These are phyloP conservation scores for Athrips mouffetella DNA, from an alignment of 2,888 invertebrate genomes.

Conservation along the genomic window DNA sequence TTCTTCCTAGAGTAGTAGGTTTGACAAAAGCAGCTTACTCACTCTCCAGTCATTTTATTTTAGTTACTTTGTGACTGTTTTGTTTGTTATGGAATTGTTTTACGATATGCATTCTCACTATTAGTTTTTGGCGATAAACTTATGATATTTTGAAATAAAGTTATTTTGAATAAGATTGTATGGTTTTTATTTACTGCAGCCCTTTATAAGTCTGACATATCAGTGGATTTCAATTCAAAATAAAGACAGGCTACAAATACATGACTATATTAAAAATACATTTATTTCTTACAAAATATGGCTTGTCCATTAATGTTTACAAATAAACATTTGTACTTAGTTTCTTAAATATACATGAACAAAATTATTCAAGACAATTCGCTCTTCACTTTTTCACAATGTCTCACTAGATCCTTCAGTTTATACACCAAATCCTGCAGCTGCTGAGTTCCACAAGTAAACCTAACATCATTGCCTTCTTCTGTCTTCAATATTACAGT, in stretches of 20 bases:
- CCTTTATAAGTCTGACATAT: no score
- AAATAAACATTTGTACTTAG: neutral
- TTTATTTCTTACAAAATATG: neutral
- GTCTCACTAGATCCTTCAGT: constrained; percentile 80
- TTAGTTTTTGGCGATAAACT: constrained; percentile 41
- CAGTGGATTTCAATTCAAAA: no score
- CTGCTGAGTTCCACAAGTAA: constrained; percentile 80
- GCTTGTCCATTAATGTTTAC: neutral
- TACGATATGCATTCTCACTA: constrained; percentile 52
- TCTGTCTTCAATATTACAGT: constrained; percentile 64
- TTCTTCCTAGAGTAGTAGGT: constrained; percentile 8
- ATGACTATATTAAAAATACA: constrained; percentile 1
- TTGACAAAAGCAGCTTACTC: constrained; percentile 41
- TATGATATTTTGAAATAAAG: constrained; percentile 62
- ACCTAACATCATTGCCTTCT: constrained; percentile 68
- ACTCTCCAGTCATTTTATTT: constrained; percentile 38
- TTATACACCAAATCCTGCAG: constrained; percentile 83
- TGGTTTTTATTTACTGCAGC: constrained; percentile 17
- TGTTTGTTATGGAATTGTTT: constrained; percentile 63
- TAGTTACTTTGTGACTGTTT: constrained; percentile 66
- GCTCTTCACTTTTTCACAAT: constrained; percentile 76
- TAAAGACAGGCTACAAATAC: neutral
- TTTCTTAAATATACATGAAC: neutral
- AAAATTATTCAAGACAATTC: constrained; percentile 40
- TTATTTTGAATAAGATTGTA: constrained; percentile 57